These are phyloP conservation scores for Myodes glareolus DNA, from an alignment of 2,113 vertebrate species.

Conservation along the genomic window DNA sequence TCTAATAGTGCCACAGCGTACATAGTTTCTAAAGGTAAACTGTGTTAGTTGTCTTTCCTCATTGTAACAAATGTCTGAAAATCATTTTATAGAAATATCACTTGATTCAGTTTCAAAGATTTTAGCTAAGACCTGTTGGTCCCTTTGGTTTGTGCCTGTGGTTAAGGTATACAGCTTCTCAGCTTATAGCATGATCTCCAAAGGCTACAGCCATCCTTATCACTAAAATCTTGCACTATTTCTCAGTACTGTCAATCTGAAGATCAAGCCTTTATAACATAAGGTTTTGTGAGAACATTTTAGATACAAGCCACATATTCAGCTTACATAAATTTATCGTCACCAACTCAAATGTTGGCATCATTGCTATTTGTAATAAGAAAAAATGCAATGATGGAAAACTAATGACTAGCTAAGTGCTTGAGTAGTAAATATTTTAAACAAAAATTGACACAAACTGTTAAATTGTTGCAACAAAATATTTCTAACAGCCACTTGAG, in stretches of 20 bases:
- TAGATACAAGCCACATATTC: too few species aligned
- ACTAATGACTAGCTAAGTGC: background rate
- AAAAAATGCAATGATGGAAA: background rate
- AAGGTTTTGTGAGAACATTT: background rate
- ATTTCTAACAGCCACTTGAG: background rate
- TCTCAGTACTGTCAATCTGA: background rate
- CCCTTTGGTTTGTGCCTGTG: background rate
- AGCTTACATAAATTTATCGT: background rate
- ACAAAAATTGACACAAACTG: background rate
- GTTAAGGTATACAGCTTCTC: accelerated
- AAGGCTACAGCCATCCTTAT: too few species aligned
- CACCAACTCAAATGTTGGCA: background rate
- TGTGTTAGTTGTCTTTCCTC: background rate
- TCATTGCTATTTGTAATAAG: background rate
- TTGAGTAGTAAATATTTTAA: background rate
- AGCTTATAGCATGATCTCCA: background rate
- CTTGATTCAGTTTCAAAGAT: background rate
- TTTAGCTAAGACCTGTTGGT: background rate
- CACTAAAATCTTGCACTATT: too few species aligned
- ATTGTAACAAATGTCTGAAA: background rate
- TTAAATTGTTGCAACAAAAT: background rate
- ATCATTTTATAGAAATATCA: background rate
- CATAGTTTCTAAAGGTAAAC: background rate
- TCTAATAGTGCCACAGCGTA: accelerated
- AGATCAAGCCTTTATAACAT: background rate